phyloP scores from a whole-genome alignment of 1,140 invertebrate genomes.

The Eurosta solidaginis region DNA sequence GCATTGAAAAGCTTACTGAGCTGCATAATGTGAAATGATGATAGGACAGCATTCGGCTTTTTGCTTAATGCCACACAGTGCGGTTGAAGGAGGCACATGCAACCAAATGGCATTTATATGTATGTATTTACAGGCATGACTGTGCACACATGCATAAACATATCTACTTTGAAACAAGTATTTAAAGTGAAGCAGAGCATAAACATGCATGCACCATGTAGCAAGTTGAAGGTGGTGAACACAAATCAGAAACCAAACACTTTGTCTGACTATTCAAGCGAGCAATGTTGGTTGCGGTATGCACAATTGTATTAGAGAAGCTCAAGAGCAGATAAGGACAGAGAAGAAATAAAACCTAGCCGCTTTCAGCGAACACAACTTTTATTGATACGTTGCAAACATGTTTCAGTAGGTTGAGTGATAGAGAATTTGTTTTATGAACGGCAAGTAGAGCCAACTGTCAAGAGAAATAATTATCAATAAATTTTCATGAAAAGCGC shows the following conservation, averaged over 20 bases:
- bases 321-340: neutral
- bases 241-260: neutral
- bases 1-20: neutral
- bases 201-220: neutral
- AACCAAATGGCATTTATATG: neutral
- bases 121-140: too few species aligned
- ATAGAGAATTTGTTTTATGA: too few species aligned
- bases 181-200: too few species aligned
- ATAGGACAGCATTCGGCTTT: neutral
- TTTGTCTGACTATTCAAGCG: constrained; percentile 1
- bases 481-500: too few species aligned
- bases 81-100: neutral
- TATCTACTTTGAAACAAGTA: too few species aligned
- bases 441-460: too few species aligned
- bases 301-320: neutral
- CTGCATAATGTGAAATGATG: neutral
- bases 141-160: neutral
- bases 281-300: constrained; percentile 12
- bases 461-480: too few species aligned
- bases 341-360: neutral
- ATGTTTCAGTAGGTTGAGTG: too few species aligned
- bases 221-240: neutral
- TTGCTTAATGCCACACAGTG: neutral
- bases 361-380: neutral
- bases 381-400: too few species aligned